A percentile compares a stretch with the other conserved stretches of the same genome.
Conservation (phyloP, 2,797 vertebrate genomes). For the Onychomys torridus region DNA sequence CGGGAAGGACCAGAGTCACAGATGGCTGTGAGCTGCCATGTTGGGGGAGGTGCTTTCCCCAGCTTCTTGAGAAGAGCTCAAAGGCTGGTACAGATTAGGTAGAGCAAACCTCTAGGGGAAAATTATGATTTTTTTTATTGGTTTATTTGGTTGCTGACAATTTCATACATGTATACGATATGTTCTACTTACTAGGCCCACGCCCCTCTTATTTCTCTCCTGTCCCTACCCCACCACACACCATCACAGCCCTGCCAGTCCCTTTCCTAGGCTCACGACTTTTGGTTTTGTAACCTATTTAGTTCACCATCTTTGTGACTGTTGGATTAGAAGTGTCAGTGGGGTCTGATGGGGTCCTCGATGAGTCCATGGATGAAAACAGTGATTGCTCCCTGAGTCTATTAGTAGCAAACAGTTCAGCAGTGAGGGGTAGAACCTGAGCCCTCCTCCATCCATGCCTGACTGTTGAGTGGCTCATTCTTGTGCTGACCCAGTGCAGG, state of each 20-base stretch:
- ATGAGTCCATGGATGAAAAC: not conserved
- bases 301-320: not conserved
- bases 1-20: not conserved
- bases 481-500: not conserved
- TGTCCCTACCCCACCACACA: not conserved
- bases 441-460: not conserved
- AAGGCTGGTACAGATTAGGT: not conserved
- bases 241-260: not conserved
- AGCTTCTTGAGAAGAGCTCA: conserved; percentile 24
- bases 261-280: not conserved
- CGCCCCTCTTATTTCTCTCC: not conserved
- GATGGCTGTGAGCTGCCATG: not conserved
- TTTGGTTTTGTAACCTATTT: not conserved
- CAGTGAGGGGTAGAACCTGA: not conserved
- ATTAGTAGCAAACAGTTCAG: too few species aligned
- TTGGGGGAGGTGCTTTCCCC: not conserved
- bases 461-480: not conserved
- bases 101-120: not conserved
- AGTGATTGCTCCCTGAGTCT: not conserved
- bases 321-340: not conserved
- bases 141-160: not conserved
- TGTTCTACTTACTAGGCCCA: not conserved
- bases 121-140: not conserved
- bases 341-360: not conserved
- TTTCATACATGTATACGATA: not conserved